These are phyloP conservation scores for Lordiphosa stackelbergi DNA, from an alignment of 1,140 invertebrate genomes.

Conservation along the genomic window DNA sequence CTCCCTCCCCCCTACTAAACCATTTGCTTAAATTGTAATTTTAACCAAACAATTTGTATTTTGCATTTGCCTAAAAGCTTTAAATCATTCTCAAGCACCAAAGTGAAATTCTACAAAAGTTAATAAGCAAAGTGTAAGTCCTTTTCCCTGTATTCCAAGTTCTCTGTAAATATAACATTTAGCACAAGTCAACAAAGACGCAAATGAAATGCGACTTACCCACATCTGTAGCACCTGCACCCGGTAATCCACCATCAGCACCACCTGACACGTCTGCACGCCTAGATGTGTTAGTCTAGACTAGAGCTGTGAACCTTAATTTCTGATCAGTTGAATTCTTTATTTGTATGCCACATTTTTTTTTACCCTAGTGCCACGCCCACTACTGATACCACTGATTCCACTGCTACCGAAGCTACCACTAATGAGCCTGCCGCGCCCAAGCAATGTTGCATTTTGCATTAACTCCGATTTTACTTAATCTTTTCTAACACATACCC, in stretches of 20 bases:
- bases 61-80: slow-evolving; percentile 28
- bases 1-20: no score
- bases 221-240: background rate
- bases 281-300: background rate
- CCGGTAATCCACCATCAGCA: background rate
- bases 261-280: slow-evolving; percentile 1
- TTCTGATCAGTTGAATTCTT: slow-evolving; percentile 4
- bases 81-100: slow-evolving; percentile 57
- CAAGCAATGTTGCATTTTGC: slow-evolving; percentile 66
- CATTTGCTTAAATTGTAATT: no score
- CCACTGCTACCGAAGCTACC: slow-evolving; percentile 20
- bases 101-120: slow-evolving; percentile 59
- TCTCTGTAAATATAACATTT: no score
- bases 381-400: slow-evolving; percentile 13
- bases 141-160: no score
- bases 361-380: slow-evolving; percentile 43
- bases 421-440: slow-evolving; percentile 35
- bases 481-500: background rate
- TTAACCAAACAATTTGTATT: no score
- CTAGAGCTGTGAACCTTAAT: background rate
- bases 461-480: slow-evolving; percentile 24
- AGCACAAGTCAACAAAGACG: no score
- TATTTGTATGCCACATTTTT: slow-evolving; percentile 3
- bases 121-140: slow-evolving; percentile 12
- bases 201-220: no score